phyloP scores from a whole-genome alignment of 2,113 vertebrate species.

The Muntiacus muntjak region DNA sequence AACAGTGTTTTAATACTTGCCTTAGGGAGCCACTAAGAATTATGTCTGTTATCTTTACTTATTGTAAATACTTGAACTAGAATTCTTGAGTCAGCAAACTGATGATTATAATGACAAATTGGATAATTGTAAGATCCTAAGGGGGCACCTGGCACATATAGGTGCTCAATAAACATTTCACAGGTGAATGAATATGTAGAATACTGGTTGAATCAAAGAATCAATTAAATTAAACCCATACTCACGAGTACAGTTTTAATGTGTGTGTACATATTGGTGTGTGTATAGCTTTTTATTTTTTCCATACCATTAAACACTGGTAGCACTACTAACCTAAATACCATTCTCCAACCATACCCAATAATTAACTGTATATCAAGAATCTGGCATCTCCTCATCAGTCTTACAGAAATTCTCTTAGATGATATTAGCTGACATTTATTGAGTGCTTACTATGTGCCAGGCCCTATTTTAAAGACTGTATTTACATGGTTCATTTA shows the following conservation, averaged over 20 bases:
- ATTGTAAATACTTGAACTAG: constrained; percentile 12
- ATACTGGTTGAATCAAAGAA: background rate
- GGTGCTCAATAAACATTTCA: constrained; percentile 65
- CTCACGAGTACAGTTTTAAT: background rate
- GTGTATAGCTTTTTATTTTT: background rate
- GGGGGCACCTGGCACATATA: constrained; percentile 58
- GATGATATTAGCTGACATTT: constrained; percentile 25
- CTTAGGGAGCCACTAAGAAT: constrained; percentile 21
- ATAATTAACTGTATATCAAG: background rate
- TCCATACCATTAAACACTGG: background rate
- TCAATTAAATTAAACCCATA: constrained; percentile 6
- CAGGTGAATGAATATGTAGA: background rate
- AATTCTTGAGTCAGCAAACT: constrained; percentile 31
- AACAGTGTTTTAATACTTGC: background rate
- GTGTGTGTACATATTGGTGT: background rate
- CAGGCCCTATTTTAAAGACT: constrained; percentile 25
- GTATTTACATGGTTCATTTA: background rate
- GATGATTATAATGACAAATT: background rate
- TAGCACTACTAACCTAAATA: constrained; percentile 5
- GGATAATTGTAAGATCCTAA: background rate
- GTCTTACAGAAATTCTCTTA: background rate
- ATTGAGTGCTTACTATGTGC: constrained; percentile 45
- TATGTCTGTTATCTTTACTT: constrained; percentile 1
- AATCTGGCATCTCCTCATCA: constrained; percentile 15
- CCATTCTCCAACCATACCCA: background rate